Conservation (phyloP, 2,888 invertebrate species). For the Tubulanus polymorphus region DNA sequence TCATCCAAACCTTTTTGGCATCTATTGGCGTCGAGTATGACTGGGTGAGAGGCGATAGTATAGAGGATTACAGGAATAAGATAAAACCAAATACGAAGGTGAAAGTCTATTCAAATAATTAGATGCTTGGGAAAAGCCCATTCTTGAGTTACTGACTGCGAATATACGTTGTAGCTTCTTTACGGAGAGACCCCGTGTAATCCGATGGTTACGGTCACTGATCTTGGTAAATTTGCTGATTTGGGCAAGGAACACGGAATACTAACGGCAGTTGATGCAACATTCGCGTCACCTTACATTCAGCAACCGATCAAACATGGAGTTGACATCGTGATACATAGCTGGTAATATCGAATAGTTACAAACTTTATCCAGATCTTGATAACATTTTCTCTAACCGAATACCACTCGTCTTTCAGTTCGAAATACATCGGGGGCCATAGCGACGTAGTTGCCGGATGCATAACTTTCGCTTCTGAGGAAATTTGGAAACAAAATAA, state of each 20-base stretch:
- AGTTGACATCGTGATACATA: conserved; percentile 49
- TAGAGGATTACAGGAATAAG: conserved; percentile 34
- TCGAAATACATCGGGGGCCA: conserved; percentile 55
- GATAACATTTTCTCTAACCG: neutral
- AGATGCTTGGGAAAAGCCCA: neutral
- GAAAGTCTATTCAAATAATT: no score
- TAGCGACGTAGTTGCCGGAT: conserved; percentile 50
- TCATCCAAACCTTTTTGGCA: conserved; percentile 33
- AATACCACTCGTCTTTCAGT: conserved; percentile 23
- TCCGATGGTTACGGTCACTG: conserved; percentile 46
- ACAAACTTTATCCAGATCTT: neutral
- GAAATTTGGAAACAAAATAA: conserved; percentile 39
- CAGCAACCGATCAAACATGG: conserved; percentile 46
- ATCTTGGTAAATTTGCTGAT: conserved; percentile 42
- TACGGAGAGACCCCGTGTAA: conserved; percentile 52
- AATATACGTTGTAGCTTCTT: conserved; percentile 43
- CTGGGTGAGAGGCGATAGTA: conserved; percentile 27
- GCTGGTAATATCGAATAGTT: conserved; percentile 47
- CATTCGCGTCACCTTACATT: conserved; percentile 47
- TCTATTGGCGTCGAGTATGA: conserved; percentile 40
- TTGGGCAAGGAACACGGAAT: conserved; percentile 26
- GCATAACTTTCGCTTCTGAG: conserved; percentile 34
- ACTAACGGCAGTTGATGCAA: conserved; percentile 48
- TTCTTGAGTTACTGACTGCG: neutral
- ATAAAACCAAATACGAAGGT: conserved; percentile 49